These are phyloP conservation scores for Scaptomyza montana DNA, from an alignment of 1,140 invertebrate species.

Conservation along the genomic window DNA sequence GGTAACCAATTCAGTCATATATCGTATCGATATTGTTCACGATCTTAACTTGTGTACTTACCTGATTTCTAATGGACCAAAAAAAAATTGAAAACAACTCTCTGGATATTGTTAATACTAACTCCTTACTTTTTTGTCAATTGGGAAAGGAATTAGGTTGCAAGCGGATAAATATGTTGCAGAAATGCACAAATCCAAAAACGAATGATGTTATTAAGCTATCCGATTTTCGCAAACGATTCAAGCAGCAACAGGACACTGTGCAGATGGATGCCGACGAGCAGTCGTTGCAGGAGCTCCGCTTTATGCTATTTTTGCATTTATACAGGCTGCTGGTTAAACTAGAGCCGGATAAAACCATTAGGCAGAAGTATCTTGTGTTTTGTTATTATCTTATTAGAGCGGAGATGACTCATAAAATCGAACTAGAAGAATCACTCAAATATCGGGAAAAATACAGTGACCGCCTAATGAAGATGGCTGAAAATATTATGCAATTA, in stretches of 20 bases:
- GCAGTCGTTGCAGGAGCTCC: neutral
- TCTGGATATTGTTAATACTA: neutral
- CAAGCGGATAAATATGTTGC: neutral
- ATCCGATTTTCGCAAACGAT: slow-evolving; percentile 22
- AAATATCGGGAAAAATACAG: slow-evolving; percentile 2
- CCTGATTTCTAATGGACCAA: neutral
- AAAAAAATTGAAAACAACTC: neutral
- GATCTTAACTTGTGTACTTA: neutral
- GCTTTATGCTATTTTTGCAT: slow-evolving; percentile 31
- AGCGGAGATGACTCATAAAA: neutral
- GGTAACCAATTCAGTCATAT: neutral
- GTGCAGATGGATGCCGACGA: neutral
- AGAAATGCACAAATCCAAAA: neutral
- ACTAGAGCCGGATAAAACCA: slow-evolving; percentile 3
- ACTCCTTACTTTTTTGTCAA: neutral
- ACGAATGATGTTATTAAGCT: neutral
- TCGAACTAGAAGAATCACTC: neutral
- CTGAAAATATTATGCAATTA: neutral
- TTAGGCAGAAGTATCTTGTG: slow-evolving; percentile 2
- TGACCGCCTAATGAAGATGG: neutral
- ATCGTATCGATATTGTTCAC: neutral
- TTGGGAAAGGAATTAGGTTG: slow-evolving; percentile 1
- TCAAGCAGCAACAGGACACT: neutral
- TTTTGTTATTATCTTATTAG: slow-evolving; percentile 43
- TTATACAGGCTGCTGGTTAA: slow-evolving; percentile 34